Evolutionary conservation across 2,888 invertebrate species (phyloP), one percentile per base, ranked within the genome.

Genomic region (Drosophila meridionalis): DNA sequence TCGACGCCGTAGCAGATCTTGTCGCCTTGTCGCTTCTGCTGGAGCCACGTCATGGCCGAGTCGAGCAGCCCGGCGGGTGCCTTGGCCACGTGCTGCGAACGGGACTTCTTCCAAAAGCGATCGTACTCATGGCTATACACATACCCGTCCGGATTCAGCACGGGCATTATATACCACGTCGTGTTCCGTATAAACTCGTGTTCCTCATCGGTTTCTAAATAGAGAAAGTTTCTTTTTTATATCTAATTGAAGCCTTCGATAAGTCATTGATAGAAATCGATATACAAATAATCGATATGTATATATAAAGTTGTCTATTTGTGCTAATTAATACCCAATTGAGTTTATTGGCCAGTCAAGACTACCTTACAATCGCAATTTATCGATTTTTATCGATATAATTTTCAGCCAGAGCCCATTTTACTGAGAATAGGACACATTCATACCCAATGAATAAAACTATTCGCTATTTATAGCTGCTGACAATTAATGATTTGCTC

Each of bases 71-170:
- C 92, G 4, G 83, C 83, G 8, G 82, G 80, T 0, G 88, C 75
- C 6, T 89, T 91, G 1, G 91, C 77, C 57, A 90, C 79, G 60
- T 94, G 93, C 65, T 94, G 95, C 9, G 95, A 95, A 30, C 97
- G 94, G 0, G 97, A 97, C 93, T 97, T 97, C 77, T 95, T 94
- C 97, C 97, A 97, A 72, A 97, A 94, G 7, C 97, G 94, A 93
- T 97, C 96, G 79, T 94, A 94, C 4, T 95, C 95, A 90, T 96
- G 96, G 65, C 95, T 95, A 87, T 95, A 96, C 82, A 95, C 96
- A 91, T 97, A 97, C 0, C 96, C 96, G 79, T 97, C 97, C 0
- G 97, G 97, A 93, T 97, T 97, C 56, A 95, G 93, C 12, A 96
- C 94, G 0, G 97, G 96, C 93, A 97, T 94, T 70, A 97, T 95